Percentiles rank a stretch among this genome's conserved stretches.
These are phyloP conservation scores for Pseudomugil gertrudae DNA, from an alignment of 2,797 vertebrate genomes.

Conservation along the genomic window DNA sequence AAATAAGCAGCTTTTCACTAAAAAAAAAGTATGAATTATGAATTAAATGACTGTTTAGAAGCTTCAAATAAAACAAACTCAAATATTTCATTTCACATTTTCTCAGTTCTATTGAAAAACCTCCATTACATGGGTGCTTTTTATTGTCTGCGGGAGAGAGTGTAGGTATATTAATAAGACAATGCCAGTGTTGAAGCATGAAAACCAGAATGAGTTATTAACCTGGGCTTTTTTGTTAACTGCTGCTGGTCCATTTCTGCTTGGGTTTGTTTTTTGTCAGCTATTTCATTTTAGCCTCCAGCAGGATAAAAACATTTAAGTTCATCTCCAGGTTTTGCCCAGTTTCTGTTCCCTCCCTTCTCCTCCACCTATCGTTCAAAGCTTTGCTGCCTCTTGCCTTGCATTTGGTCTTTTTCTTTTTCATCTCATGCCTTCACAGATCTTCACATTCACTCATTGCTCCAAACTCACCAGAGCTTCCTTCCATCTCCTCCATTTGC, in stretches of 20 bases:
- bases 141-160: conserved; percentile 10
- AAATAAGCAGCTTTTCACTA: conserved; percentile 29
- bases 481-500: conserved; percentile 44
- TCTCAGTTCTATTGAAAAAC: neutral
- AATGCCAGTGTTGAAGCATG: neutral
- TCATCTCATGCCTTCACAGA: conserved; percentile 49
- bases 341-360: conserved; percentile 2
- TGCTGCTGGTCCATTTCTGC: neutral
- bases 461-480: conserved; percentile 23
- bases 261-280: conserved; percentile 39
- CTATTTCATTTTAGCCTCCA: conserved; percentile 20
- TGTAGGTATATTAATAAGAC: neutral
- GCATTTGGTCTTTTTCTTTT: conserved; percentile 44
- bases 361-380: conserved; percentile 46
- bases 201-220: conserved; percentile 26
- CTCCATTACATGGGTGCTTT: neutral
- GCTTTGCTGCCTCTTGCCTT: conserved; percentile 40
- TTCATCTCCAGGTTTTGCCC: conserved; percentile 24
- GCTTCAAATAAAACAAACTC: conserved; percentile 15
- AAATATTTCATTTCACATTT: conserved; percentile 18
- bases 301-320: conserved; percentile 13
- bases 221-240: neutral
- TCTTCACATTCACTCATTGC: conserved; percentile 38
- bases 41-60: conserved; percentile 10
- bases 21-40: conserved; percentile 20